A percentile compares a stretch with the other conserved stretches of the same genome.
Evolutionary conservation across 2,888 invertebrate genomes (phyloP).

Genomic region (Andricus quercusramuli): DNA sequence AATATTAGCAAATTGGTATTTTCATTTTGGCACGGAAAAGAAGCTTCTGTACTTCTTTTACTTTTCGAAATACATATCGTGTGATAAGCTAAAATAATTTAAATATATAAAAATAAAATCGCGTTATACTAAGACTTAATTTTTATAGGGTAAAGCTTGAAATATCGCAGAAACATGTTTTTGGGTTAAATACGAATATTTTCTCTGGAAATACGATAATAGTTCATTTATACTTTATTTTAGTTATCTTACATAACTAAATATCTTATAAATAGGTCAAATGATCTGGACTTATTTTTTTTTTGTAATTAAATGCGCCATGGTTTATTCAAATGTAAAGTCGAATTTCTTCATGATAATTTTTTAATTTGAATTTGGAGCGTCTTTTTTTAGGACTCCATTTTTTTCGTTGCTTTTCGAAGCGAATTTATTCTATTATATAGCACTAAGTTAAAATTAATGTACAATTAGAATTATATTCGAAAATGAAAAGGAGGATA

Average conservation of each 20-base stretch:
- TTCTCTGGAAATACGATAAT: slow-evolving; percentile 3
- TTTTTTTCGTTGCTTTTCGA: slow-evolving; percentile 10
- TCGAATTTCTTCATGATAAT: no score
- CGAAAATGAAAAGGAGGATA: not conserved
- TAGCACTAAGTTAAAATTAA: not conserved
- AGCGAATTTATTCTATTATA: not conserved
- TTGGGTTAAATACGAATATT: not conserved
- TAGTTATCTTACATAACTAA: slow-evolving; percentile 13
- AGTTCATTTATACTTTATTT: not conserved
- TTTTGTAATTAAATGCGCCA: not conserved
- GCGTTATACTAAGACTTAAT: not conserved
- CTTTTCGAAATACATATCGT: not conserved
- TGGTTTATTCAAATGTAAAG: no score
- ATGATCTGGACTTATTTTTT: not conserved
- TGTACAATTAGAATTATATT: not conserved
- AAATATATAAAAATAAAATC: slow-evolving; percentile 16
- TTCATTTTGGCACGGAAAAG: not conserved
- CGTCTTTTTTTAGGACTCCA: not conserved
- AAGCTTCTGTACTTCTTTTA: not conserved
- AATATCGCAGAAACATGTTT: slow-evolving; percentile 3
- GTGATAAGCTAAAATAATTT: not conserved
- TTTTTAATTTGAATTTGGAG: not conserved
- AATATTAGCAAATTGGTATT: not conserved
- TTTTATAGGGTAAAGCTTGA: not conserved
- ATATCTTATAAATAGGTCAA: slow-evolving; percentile 4